Base-by-base conservation (phyloP, 2,797 vertebrate genomes). In the Potorous gilbertii region DNA sequence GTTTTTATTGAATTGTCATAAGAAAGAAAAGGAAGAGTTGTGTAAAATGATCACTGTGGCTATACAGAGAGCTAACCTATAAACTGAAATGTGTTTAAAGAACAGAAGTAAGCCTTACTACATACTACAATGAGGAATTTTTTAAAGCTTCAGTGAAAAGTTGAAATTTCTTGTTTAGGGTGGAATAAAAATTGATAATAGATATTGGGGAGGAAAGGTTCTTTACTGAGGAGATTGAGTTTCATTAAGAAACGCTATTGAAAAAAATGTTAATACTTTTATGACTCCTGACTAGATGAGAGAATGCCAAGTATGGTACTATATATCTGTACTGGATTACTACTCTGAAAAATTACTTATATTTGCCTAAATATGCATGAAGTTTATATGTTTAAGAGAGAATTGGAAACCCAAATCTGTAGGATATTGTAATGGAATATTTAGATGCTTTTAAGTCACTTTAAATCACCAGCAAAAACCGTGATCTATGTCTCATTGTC, bases 201-300 rank as follows among this genome's bases (percentile, higher is more conserved):
- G 0, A 27, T 11, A 87, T 4, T n/a, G 5, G 9, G 2, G 2
- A 34, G 16, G 16, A n/a, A 18, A 5, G 13, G 5, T n/a, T 11
- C 8, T 24, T 81, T 46, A 10, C 40, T 27, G n/a, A 81, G 40
- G 40, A 87, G 21, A 87, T 50, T 50, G 8, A 27, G 50, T 87
- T 46, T 27, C n/a, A 10, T 87, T 50, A 24, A 46, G 21, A 46
- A 74, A 50, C 40, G 50, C 1, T 46, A n/a, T 74, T 74, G 40
- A 87, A 87, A 87, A 81, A 74, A 87, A 46, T 87, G 21, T 27
- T 27, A 81, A 81, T 81, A 81, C 8, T 3, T n/a, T 81, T 46
- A 2, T 87, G 74, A 46, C 21, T 87, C 18, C 16, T 87, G 40
- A 87, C 9, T 46, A 81, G 46, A 8, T 11, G 21, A 87, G 9